Evolutionary conservation across 2,113 vertebrate genomes (phyloP), one percentile per base, ranked within the genome.

Genomic region (Lota lota): DNA sequence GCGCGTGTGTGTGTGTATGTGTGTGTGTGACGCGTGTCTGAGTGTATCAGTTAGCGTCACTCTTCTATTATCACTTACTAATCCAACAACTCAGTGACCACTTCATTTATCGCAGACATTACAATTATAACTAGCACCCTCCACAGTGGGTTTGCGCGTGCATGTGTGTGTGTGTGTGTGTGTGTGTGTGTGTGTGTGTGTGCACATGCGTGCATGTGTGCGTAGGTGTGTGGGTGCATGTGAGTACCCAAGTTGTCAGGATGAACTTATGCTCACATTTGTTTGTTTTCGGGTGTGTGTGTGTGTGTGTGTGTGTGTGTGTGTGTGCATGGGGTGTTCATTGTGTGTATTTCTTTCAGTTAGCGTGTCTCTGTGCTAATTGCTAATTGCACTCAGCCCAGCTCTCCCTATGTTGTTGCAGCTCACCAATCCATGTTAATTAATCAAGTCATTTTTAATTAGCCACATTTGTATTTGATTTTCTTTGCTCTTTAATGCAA

Each of bases 371-470:
- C 14, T 19, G 61, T 64, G 77, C 67, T 82, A 82, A 85, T 78
- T 79, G 81, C 67, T 83, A 82, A 86, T 81, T 79, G 79, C 74
- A 86, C 81, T 72, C 69, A 73, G 71, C 67, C 16, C 61, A 12
- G 50, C 24, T 14, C 68, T 75, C 64, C 51, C 51, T 64, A 61
- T 71, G 63, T 47, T 47, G 10, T 47, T 47, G 40, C 40, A 47
- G 51, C 85, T 82, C 88, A 85, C 72, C 66, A 86, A 84, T 85
- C 70, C 84, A 83, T 77, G 79, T 85, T 84, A 88, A 88, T 88
- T 85, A 87, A 88, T 86, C 84, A 60, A 78, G 86, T 89, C 83
- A 83, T 86, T 88, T 89, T 88, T 88, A 90, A 90, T 90, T 88
- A 88, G 83, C 76, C 33, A 62, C 70, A 79, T 82, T 82, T 56